phyloP scores from a whole-genome alignment of 2,113 vertebrate species.

The Cichladusa arquata region DNA sequence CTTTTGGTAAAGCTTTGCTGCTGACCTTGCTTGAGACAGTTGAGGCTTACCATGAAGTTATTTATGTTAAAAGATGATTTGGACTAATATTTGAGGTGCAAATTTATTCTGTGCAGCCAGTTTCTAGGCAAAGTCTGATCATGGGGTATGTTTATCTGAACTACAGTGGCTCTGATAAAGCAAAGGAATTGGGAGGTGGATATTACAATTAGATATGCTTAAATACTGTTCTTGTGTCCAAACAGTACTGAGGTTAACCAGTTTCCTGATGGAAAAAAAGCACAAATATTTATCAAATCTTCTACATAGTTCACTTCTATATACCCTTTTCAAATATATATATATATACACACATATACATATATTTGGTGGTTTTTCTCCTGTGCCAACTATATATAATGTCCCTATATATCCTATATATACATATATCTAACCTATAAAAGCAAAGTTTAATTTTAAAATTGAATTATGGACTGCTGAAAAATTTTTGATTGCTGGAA shows the following conservation, averaged over 20 bases:
- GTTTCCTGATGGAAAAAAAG: neutral
- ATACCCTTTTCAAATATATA: neutral
- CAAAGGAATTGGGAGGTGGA: neutral
- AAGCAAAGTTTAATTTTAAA: neutral
- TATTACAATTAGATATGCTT: neutral
- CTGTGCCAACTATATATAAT: neutral
- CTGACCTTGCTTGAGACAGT: neutral
- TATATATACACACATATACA: neutral
- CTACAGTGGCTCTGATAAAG: neutral
- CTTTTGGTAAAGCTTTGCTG: neutral
- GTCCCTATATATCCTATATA: neutral
- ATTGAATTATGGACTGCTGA: neutral
- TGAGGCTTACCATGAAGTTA: neutral
- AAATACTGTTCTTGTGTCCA: neutral
- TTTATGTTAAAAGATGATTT: neutral
- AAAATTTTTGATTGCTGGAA: neutral
- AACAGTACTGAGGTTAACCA: neutral
- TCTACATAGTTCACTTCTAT: neutral
- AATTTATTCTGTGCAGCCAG: neutral
- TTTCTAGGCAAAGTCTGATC: neutral
- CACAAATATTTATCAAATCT: neutral
- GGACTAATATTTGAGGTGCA: neutral
- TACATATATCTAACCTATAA: neutral
- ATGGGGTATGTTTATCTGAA: neutral
- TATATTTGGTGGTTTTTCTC: neutral